Percentiles rank a stretch among this genome's conserved stretches.
Evolutionary conservation across 2,797 vertebrate species (phyloP).

Genomic region (Peromyscus attwateri): DNA sequence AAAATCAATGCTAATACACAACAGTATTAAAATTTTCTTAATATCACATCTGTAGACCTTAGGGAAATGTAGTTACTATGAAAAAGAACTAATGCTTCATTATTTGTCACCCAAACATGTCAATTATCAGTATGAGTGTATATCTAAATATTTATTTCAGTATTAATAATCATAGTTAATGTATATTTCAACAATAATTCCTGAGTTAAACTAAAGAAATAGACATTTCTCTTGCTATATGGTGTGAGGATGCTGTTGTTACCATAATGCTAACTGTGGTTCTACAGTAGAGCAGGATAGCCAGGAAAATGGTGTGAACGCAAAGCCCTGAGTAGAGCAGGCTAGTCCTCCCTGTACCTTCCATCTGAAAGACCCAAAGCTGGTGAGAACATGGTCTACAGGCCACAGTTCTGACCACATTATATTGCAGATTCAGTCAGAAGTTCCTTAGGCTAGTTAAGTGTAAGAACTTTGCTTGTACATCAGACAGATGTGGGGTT

Average conservation of each 20-base stretch:
- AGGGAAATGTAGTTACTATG: background rate
- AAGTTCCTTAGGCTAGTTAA: background rate
- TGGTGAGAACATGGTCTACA: background rate
- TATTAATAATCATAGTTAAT: background rate
- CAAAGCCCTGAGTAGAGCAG: accelerated
- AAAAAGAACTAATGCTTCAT: constrained; percentile 26
- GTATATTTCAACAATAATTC: background rate
- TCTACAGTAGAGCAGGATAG: background rate
- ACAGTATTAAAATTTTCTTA: background rate
- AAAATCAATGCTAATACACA: background rate
- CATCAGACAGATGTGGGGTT: background rate
- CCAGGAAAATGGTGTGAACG: background rate
- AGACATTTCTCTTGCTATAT: background rate
- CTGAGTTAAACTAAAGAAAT: background rate
- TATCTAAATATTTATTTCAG: background rate
- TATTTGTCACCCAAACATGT: background rate
- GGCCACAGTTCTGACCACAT: background rate
- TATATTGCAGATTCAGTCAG: background rate
- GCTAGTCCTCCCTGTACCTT: background rate
- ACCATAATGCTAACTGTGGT: background rate
- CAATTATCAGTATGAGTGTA: constrained; percentile 16
- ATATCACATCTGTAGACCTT: background rate
- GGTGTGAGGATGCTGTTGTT: background rate
- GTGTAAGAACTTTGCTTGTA: background rate
- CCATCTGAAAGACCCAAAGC: background rate